phyloP scores from a whole-genome alignment of 2,113 vertebrate species.

The Charadrius vociferus region DNA sequence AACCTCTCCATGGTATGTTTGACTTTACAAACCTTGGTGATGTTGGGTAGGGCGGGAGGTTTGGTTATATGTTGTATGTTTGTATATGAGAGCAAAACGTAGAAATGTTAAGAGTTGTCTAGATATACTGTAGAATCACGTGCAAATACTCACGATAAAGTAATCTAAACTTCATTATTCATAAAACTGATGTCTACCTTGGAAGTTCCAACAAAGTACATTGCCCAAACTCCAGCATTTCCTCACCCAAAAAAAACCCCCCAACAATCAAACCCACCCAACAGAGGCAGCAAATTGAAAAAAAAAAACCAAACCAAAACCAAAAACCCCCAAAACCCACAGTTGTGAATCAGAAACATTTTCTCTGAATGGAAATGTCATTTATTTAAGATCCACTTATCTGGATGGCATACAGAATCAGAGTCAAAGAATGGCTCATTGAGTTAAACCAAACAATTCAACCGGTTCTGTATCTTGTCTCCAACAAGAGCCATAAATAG shows the following conservation, averaged over 20 bases:
- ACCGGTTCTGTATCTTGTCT: neutral
- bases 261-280: neutral
- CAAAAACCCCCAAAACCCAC: too few relatives aligned
- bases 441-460: neutral
- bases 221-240: neutral
- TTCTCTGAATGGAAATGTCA: neutral
- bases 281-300: rapidly evolving
- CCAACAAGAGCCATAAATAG: neutral
- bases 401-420: neutral
- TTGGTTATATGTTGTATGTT: neutral
- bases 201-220: neutral
- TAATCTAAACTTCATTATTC: neutral
- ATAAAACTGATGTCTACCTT: neutral
- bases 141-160: neutral
- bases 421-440: neutral
- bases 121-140: rapidly evolving
- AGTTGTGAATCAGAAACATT: neutral
- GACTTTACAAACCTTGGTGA: neutral
- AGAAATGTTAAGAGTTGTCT: neutral
- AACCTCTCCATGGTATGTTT: rapidly evolving
- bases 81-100: neutral
- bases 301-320: neutral
- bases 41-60: neutral
- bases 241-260: neutral
- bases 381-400: neutral